Base-by-base conservation (phyloP, 2,113 vertebrate species). In the Arizona elegans region DNA sequence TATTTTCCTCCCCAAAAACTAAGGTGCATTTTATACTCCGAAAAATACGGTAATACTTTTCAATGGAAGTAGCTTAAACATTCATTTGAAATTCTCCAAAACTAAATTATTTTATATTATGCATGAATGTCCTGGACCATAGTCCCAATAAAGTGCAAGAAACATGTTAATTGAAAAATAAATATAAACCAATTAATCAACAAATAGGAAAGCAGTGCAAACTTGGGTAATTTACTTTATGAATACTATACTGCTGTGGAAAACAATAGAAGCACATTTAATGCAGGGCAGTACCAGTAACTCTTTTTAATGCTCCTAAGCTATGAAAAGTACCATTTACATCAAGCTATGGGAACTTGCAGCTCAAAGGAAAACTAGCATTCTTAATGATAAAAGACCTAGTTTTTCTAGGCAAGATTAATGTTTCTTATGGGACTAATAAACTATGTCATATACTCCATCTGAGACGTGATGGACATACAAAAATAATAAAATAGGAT, bases 391-490 rank as follows among this genome's bases (percentile, higher is more conserved):
- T 0, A 21, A 94, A 94, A 95, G 88, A 95, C 93, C 85, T 90
- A 92, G 90, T 88, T 95, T 94, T 93, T 43, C 52, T 86, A 93
- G 54, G 53, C 94, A 86, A 94, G 86, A 92, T 59, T 58, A 96
- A 38, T 86, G 85, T 50, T 96, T 95, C 93, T 94, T 91, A 55
- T 90, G 93, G 93, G 94, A 96, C 95, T 93, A 96, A 94, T 70
- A 75, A 96, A 89, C 2, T 0, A 90, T 92, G 52, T 58, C n/a
- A 88, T 95, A 58, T 0, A 0, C 91, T 54, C 59, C 93, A 92
- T 93, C 58, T 93, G 38, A 91, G 62, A 70, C 90, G 94, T 94
- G 24, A 93, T 95, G 93, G 89, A 29, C 95, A 96, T 62, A n/a
- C 59, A 91, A 17, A 93, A 24, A 53, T 8, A 96, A 52, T 92